Percentiles rank a stretch among this genome's conserved stretches.
phyloP scores from a whole-genome alignment of 2,113 vertebrate species.

The Bothrops jararaca region DNA sequence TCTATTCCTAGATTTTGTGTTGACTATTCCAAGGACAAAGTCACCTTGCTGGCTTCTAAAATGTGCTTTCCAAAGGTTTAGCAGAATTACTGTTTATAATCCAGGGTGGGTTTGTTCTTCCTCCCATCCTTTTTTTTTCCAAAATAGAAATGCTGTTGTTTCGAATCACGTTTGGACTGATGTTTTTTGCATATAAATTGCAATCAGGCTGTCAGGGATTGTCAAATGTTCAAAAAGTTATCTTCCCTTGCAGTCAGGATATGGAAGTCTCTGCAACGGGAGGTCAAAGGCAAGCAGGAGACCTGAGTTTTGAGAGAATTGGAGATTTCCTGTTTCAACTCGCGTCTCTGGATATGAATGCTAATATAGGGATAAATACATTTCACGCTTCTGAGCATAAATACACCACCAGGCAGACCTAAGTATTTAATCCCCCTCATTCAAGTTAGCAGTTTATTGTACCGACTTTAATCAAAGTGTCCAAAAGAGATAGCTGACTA shows the following conservation, averaged over 20 bases:
- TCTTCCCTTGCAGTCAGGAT: slow-evolving; percentile 3
- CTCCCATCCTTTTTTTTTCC: neutral
- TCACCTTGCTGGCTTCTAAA: neutral
- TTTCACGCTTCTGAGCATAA: slow-evolving; percentile 12
- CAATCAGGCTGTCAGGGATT: slow-evolving; percentile 16
- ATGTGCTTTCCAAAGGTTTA: slow-evolving; percentile 2
- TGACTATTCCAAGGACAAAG: slow-evolving; percentile 1
- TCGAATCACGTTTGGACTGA: slow-evolving; percentile 8
- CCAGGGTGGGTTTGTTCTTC: neutral
- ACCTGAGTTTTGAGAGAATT: neutral
- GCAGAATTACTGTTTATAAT: slow-evolving; percentile 18
- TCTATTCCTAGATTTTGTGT: neutral
- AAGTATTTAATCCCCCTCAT: slow-evolving; percentile 14
- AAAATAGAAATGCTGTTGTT: slow-evolving; percentile 17
- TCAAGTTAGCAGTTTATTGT: slow-evolving; percentile 18
- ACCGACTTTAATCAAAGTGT: neutral
- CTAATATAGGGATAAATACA: slow-evolving; percentile 24
- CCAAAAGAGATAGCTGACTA: slow-evolving; percentile 4
- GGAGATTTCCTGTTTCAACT: neutral
- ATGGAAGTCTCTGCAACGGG: slow-evolving; percentile 2
- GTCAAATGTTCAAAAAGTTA: slow-evolving; percentile 17
- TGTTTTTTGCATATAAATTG: slow-evolving; percentile 21
- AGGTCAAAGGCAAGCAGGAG: slow-evolving; percentile 16
- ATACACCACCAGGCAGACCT: neutral
- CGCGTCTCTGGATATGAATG: slow-evolving; percentile 16